Evolutionary conservation across 1,140 invertebrate species (phyloP), one percentile per base, ranked within the genome.

Genomic region (Nomia melanderi): DNA sequence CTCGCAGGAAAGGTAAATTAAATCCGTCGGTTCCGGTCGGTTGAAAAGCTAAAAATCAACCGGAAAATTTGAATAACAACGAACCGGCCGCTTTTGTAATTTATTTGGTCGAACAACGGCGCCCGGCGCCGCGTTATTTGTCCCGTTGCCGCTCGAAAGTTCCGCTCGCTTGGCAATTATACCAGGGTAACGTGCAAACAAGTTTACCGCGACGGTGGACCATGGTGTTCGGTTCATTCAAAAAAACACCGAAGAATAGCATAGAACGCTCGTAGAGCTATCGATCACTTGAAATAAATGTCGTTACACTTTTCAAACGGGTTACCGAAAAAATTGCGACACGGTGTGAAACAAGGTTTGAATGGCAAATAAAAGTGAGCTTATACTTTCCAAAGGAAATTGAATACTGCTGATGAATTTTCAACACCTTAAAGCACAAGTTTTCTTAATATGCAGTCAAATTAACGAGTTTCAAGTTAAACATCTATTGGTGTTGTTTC

Each of bases 1-100:
- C n/a, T 53, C 56, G 56, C 25, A 25, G 65, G 17, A 17, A 27
- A 62, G 23, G 33, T 39, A 36, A 74, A 65, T 60, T 41, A 71
- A 77, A 62, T 39, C 27, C 67, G 57, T 53, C 57, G 41, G 64
- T 69, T 59, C 29, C 23, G 25, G 4, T 27, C 9, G 7, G 41
- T 14, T 39, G 20, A 23, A 56, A 57, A 33, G 36, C 56, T 31
- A 50, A 77, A 60, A 62, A 62, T 62, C 53, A 69, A 44, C n/a
- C 36, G 54, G 33, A 27, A 54, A 54, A 77, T 77, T 77, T 77
- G 50, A 71, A 77, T 77, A 77, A 77, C 75, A 77, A 77, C 47
- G 23, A 62, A 20, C 33, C 31, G 11, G 6, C 20, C 36, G 57
- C 41, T 71, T 77, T 77, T 71, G 44, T 77, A 71, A 77, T 77